phyloP scores from a whole-genome alignment of 2,113 vertebrate genomes.

The Myocastor coypus region DNA sequence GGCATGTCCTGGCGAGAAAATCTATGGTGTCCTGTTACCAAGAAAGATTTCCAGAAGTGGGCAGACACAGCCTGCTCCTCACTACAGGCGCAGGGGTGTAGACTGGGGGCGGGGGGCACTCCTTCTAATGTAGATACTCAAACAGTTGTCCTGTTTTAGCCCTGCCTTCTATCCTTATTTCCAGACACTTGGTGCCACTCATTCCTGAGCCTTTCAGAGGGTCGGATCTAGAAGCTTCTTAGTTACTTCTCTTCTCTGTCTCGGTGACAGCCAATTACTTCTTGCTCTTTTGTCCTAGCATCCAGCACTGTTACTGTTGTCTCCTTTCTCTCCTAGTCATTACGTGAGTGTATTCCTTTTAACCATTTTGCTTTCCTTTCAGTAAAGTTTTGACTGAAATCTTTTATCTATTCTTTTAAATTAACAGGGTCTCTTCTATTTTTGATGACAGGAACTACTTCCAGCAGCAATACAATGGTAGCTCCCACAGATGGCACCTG shows the following conservation, averaged over 20 bases:
- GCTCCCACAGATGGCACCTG: slow-evolving; percentile 93
- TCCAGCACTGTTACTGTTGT: not conserved
- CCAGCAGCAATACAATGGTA: slow-evolving; percentile 99
- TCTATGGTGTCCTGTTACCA: not conserved
- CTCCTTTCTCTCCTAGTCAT: not conserved
- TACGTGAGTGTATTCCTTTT: not conserved
- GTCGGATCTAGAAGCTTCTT: not conserved
- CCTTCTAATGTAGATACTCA: not conserved
- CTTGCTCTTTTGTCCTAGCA: not conserved
- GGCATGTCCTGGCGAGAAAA: not conserved
- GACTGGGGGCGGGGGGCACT: not conserved
- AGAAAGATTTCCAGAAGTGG: not conserved
- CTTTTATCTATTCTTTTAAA: not conserved
- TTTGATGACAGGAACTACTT: slow-evolving; percentile 93
- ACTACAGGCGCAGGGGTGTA: not conserved
- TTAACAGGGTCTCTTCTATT: not conserved
- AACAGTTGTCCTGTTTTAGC: not conserved
- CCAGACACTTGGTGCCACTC: not conserved
- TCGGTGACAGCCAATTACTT: not conserved
- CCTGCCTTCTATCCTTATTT: not conserved
- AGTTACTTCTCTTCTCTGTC: not conserved
- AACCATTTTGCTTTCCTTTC: not conserved
- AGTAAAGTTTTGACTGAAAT: not conserved
- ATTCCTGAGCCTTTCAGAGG: not conserved
- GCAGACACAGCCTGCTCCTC: not conserved